Evolutionary conservation across 2,797 vertebrate genomes (phyloP), one percentile per base, ranked within the genome.

Genomic region (Alcedo quadribrachys): DNA sequence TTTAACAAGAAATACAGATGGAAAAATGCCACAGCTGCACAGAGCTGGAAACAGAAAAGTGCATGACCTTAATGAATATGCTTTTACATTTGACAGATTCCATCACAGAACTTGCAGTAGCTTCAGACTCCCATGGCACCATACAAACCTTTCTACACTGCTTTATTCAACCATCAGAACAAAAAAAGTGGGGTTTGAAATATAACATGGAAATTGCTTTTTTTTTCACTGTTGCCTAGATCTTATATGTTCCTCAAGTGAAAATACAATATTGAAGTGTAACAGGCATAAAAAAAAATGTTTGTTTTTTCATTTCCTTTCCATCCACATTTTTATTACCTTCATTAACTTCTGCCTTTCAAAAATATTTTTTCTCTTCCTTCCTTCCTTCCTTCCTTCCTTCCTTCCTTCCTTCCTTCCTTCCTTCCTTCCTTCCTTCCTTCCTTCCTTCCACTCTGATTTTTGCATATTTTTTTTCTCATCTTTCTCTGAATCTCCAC

Each of bases 11-110:
- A 86, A 94, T 74, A 76, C 88, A 93, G 86, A 93, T 74, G 67
- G 90, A 93, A 93, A 93, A 91, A 90, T 92, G 86, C 62, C 85
- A 93, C 86, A 88, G 85, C 68, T 93, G 75, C 75, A 87, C 48
- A 85, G 53, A 91, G 63, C 75, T 88, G 53, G 58, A 85, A 90
- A 88, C 51, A 94, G 92, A 92, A 82, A 65, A 94, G 82, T 90
- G 35, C 80, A 57, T 27, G 87, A 91, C 85, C 89, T 85, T 89
- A 93, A 89, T 75, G 69, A 92, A 76, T 73, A 58, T 48, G 30
- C 48, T 92, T 95, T 92, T 87, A 90, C 75, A 67, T 90, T 90
- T 81, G 74, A 89, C 30, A 88, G 80, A 69, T 68, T 87, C 70
- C 40, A 79, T 83, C 77, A 71, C 62, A 91, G 69, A 76, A 85